These are phyloP conservation scores for Muraenolepis orangiensis DNA, from an alignment of 2,797 vertebrate species.

Conservation along the genomic window DNA sequence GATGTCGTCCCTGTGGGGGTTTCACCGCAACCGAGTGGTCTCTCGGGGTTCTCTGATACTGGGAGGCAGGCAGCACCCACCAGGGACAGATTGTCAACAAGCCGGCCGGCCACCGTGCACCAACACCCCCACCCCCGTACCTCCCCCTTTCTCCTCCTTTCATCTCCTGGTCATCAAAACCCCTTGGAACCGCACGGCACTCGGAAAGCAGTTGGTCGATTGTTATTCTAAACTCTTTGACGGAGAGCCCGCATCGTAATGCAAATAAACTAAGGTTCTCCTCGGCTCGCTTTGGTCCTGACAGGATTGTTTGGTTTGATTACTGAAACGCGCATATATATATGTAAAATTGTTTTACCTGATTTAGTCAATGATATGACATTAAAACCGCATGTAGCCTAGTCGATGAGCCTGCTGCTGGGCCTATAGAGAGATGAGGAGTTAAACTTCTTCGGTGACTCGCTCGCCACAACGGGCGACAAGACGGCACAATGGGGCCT, in stretches of 20 bases:
- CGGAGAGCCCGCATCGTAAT: neutral
- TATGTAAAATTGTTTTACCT: too few species aligned
- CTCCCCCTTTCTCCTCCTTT: neutral
- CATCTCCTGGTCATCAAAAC: neutral
- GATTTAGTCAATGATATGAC: too few species aligned
- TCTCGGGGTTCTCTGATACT: slow-evolving; percentile 7
- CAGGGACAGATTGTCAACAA: neutral
- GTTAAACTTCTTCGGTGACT: slow-evolving; percentile 43
- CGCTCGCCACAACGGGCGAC: neutral
- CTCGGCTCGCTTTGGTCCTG: too few species aligned
- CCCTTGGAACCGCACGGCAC: neutral
- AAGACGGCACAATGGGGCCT: slow-evolving; percentile 67
- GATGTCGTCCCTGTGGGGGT: slow-evolving; percentile 41
- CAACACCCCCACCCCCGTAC: neutral
- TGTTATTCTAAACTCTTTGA: neutral
- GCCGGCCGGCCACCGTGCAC: neutral
- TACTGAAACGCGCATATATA: too few species aligned
- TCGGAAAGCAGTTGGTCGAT: neutral
- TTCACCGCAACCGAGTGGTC: slow-evolving; percentile 12
- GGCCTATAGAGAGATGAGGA: slow-evolving; percentile 5
- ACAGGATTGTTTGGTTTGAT: too few species aligned
- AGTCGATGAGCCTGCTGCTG: too few species aligned
- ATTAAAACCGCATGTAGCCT: too few species aligned
- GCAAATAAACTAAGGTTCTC: neutral
- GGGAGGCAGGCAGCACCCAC: too few species aligned